These are phyloP conservation scores for Ischnus inquisitorius DNA, from an alignment of 2,888 invertebrate species.

Conservation along the genomic window DNA sequence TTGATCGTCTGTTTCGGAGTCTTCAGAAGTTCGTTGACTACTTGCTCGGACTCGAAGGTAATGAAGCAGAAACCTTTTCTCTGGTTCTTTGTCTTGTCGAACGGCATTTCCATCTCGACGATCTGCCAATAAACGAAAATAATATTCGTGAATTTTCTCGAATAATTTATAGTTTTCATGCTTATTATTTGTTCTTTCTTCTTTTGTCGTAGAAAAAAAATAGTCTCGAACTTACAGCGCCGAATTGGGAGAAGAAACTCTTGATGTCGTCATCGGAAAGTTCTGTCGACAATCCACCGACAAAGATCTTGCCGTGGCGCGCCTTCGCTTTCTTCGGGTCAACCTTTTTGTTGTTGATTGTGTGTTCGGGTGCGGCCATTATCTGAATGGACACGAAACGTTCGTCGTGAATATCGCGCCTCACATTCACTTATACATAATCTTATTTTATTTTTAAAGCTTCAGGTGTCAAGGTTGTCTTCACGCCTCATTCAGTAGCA, in stretches of 20 bases:
- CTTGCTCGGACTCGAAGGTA: constrained; percentile 98
- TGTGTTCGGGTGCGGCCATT: constrained; percentile 94
- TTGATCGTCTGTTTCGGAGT: constrained; percentile 97
- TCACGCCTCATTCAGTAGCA: constrained; percentile 84
- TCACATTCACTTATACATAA: not conserved
- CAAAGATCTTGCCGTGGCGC: constrained; percentile 97
- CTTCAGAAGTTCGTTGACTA: constrained; percentile 96
- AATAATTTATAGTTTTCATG: not conserved
- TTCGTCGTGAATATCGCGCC: constrained; percentile 19
- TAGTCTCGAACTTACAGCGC: constrained; percentile 90
- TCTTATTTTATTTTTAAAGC: constrained; percentile 36
- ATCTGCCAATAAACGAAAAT: constrained; percentile 88
- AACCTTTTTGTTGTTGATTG: constrained; percentile 97
- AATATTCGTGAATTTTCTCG: not conserved
- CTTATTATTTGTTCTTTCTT: not conserved
- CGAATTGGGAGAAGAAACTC: constrained; percentile 96
- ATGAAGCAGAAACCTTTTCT: constrained; percentile 99
- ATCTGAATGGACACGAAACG: constrained; percentile 82
- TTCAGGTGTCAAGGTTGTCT: constrained; percentile 77
- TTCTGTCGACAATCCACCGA: constrained; percentile 97
- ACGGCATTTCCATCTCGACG: constrained; percentile 98
- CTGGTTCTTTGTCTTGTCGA: constrained; percentile 98
- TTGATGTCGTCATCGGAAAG: constrained; percentile 97
- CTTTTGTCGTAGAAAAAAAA: constrained; percentile 32
- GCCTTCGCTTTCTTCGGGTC: constrained; percentile 97